Base-by-base conservation (phyloP, 2,113 vertebrate genomes). In the Falcunculus frontatus region DNA sequence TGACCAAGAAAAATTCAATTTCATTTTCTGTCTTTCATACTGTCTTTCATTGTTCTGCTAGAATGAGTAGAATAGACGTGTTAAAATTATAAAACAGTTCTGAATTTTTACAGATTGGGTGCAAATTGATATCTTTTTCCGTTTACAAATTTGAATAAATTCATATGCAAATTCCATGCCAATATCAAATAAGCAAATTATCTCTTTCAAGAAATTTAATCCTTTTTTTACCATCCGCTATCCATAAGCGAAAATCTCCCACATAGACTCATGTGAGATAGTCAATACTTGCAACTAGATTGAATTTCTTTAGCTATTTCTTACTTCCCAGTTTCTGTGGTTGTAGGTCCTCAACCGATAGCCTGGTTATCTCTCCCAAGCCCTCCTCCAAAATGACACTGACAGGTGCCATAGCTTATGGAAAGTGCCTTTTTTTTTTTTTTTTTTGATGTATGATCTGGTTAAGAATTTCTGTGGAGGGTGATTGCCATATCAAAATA, bases 141-240 rank as follows among this genome's bases (percentile, higher is more conserved):
- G 20, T 18, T 67, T 41, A 3, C 7, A 70, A 72, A 8, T 37
- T 55, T 52, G 14, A 32, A 37, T 70, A 46, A 55, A 46, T 75
- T 60, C 9, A 1, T 30, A 11, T 12, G 32, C 33, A 53, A 59
- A 50, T 49, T 57, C 5, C 23, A 32, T 29, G 12, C 2, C 75
- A 65, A 55, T 57, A 39, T 62, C 14, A 72, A 75, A 85, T 57
- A 49, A 72, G 3, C 2, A 62, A 55, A 76, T 49, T 55, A 21
- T 19, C 20, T 75, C 20, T 44, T 49, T 85, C 25, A 85, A 44
- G 11, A 52, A 73, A 21, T 70, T 20, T 59, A 23, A 27, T 80
- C 16, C 14, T 33, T 67, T 91, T 73, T 73, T 46, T 37, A 70
- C 12, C 4, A 32, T 35, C 13, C 0, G 0, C 8, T 47, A 42